Conservation (phyloP, 2,797 vertebrate genomes). For the Poeciliopsis gracilis region DNA sequence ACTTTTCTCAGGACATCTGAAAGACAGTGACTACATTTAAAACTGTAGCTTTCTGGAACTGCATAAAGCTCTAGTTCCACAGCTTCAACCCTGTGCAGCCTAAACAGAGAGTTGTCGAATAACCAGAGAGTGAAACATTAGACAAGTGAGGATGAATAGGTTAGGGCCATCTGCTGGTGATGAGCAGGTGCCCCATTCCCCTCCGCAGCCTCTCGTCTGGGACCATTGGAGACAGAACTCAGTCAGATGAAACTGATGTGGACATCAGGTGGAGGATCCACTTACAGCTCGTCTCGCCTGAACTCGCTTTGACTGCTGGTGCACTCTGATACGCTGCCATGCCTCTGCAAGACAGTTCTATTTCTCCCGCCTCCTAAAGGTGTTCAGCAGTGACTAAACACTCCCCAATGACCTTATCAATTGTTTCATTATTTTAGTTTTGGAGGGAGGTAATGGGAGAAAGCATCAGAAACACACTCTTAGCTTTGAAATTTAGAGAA, state of each 20-base stretch:
- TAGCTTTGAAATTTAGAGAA: slow-evolving; percentile 46
- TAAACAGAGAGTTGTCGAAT: slow-evolving; percentile 28
- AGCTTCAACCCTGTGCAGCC: slow-evolving; percentile 20
- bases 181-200: slow-evolving; percentile 52
- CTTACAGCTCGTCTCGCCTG: slow-evolving; percentile 79
- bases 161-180: slow-evolving; percentile 55
- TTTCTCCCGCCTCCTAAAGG: slow-evolving; percentile 69
- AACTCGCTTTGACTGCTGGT: slow-evolving; percentile 76
- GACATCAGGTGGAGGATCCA: slow-evolving; percentile 82
- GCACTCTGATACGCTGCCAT: slow-evolving; percentile 73
- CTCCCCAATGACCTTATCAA: slow-evolving; percentile 77
- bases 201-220: slow-evolving; percentile 61
- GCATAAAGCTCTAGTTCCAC: slow-evolving; percentile 22
- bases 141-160: slow-evolving; percentile 43
- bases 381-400: slow-evolving; percentile 76
- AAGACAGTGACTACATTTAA: background rate
- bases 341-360: slow-evolving; percentile 76
- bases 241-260: slow-evolving; percentile 81
- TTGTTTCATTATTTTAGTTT: slow-evolving; percentile 72
- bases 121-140: slow-evolving; percentile 44
- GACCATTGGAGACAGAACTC: slow-evolving; percentile 73
- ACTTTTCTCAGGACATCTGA: background rate
- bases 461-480: slow-evolving; percentile 44
- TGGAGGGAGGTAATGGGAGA: slow-evolving; percentile 24
- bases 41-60: slow-evolving; percentile 4